A percentile compares a stretch with the other conserved stretches of the same genome.
phyloP scores from a whole-genome alignment of 2,797 vertebrate species.

The Holocentrus rufus region DNA sequence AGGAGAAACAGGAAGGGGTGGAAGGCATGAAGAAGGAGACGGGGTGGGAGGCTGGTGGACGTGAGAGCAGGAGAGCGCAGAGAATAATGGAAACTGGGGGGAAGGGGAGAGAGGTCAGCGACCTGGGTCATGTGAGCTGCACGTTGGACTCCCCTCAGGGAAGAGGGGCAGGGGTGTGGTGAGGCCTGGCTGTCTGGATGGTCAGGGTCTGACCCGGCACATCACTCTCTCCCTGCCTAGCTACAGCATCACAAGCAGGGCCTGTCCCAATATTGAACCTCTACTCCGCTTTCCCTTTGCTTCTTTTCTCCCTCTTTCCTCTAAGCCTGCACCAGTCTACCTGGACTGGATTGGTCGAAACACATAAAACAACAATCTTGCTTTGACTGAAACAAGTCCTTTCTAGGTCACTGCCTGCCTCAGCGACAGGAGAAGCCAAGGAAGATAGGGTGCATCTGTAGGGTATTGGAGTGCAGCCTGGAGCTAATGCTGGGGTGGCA shows the following conservation, averaged over 20 bases:
- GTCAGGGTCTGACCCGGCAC: slow-evolving; percentile 47
- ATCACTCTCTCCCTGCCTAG: slow-evolving; percentile 22
- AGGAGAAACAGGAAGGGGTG: slow-evolving; percentile 48
- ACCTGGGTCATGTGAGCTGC: slow-evolving; percentile 72
- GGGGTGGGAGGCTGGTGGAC: slow-evolving; percentile 44
- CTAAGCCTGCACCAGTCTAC: slow-evolving; percentile 18
- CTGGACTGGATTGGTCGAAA: slow-evolving; percentile 39
- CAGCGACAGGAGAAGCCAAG: slow-evolving; percentile 44
- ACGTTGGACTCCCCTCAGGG: slow-evolving; percentile 68
- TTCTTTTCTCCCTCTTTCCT: slow-evolving; percentile 4
- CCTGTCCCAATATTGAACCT: slow-evolving; percentile 34
- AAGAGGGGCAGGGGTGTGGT: slow-evolving; percentile 57
- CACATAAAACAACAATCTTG: not conserved
- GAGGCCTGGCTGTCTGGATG: slow-evolving; percentile 53
- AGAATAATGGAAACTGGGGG: slow-evolving; percentile 60
- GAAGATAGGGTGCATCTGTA: slow-evolving; percentile 58
- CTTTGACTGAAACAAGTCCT: slow-evolving; percentile 19
- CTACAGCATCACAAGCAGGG: slow-evolving; percentile 30
- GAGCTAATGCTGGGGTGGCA: slow-evolving; percentile 59
- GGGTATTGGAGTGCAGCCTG: slow-evolving; percentile 57
- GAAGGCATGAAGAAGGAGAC: slow-evolving; percentile 39
- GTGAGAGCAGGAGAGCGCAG: slow-evolving; percentile 28
- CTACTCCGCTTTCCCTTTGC: slow-evolving; percentile 20
- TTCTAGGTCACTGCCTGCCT: slow-evolving; percentile 55
- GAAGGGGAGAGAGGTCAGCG: slow-evolving; percentile 65